Evolutionary conservation across 2,888 invertebrate genomes (phyloP), one percentile per base, ranked within the genome.

Genomic region (Lithophane ornitopus): DNA sequence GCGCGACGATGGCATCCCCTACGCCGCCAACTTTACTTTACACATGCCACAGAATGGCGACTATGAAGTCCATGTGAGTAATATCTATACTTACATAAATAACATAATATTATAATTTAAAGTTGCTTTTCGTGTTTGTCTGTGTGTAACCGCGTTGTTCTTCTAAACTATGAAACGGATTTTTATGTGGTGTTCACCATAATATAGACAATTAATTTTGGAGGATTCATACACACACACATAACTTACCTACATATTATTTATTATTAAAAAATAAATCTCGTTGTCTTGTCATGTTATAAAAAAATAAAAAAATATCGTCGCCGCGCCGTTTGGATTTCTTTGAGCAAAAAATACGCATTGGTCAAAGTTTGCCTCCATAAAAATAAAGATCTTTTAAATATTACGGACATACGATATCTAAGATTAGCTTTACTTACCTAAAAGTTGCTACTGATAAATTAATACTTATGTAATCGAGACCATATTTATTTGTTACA

Each of bases 1-100:
- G 34, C 89, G 94, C 0, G 94, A 91, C 0, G 94, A 95, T 58
- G 95, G 95, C 0, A 89, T 88, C 0, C 94, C 95, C 0, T 91
- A 93, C 71, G 85, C 92, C 0, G 87, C 91, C 14, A 90, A 84
- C 69, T 94, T 93, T 46, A 91, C 89, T 0, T 84, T 95, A 90
- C 83, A 87, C 22, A 76, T 96, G 49, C 89, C 92, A 0, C 76
- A 89, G 26, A 34, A n/a, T 56, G 82, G 90, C 49, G 67, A 67
- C 3, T 95, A 92, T 81, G 82, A 90, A 68, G 89, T 96, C n/a
- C 89, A 90, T 90, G 95, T 95, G 63, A 78, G 88, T 86, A 28
- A 49, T 66, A 14, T 22, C 14, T 34, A 8, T 65, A 44, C 6
- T 34, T 34, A n/a, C n/a, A n/a, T n/a, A n/a, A n/a, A n/a, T n/a